Evolutionary conservation across 1,140 invertebrate species (phyloP).

Genomic region (Nasonia vitripennis): DNA sequence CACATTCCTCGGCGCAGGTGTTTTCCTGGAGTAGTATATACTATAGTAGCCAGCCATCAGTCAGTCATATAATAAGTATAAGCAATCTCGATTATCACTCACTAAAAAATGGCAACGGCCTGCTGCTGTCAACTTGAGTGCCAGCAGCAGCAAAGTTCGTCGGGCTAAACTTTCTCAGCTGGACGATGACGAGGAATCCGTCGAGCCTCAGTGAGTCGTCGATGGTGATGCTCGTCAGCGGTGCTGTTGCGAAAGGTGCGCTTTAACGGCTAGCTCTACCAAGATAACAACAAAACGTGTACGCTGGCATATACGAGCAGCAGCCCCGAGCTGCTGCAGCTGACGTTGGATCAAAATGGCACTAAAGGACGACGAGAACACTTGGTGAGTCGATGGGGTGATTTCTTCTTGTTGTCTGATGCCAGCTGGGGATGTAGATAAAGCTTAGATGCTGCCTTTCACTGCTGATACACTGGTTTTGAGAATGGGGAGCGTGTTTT

Average conservation of each 20-base stretch:
- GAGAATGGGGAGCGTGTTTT: too few species aligned
- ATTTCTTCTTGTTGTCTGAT: slow-evolving; percentile 2
- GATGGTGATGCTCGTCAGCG: neutral
- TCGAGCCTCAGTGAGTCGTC: neutral
- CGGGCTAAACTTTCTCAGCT: neutral
- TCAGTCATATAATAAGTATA: neutral
- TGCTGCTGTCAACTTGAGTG: slow-evolving; percentile 52
- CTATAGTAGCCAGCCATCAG: neutral
- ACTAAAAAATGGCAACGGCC: slow-evolving; percentile 59
- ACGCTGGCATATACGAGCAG: neutral
- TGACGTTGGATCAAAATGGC: slow-evolving; percentile 71
- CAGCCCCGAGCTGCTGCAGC: slow-evolving; percentile 3
- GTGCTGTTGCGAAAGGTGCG: neutral
- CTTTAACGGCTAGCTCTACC: neutral
- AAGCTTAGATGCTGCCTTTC: neutral
- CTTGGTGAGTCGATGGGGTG: slow-evolving; percentile 74
- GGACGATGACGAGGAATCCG: neutral
- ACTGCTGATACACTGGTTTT: neutral
- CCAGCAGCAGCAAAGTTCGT: neutral
- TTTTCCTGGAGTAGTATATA: neutral
- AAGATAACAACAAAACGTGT: neutral
- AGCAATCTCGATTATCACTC: neutral
- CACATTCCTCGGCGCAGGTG: slow-evolving; percentile 22
- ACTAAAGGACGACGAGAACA: slow-evolving; percentile 77
- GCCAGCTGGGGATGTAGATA: neutral